Evolutionary conservation across 2,113 vertebrate genomes (phyloP).

Genomic region (Cyprinus carpio): DNA sequence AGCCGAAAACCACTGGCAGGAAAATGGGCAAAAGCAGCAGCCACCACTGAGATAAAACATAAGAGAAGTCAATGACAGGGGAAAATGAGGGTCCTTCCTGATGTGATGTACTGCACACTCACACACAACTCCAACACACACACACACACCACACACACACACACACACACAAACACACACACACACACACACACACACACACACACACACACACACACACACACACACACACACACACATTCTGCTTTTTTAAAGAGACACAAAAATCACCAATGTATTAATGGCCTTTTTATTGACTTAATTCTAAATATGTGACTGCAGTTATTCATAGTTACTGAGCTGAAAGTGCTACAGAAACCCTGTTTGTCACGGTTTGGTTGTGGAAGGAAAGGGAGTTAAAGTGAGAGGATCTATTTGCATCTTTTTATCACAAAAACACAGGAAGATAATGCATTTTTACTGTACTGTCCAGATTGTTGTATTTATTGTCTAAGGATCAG

Average conservation of each 20-base stretch:
- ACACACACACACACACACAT: background rate
- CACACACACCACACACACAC: background rate
- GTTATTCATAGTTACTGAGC: background rate
- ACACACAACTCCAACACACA: constrained; percentile 9
- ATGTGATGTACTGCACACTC: constrained; percentile 47
- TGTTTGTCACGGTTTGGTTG: background rate
- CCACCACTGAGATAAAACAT: constrained; percentile 66
- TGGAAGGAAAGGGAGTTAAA: background rate
- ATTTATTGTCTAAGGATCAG: too few species aligned
- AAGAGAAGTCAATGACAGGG: constrained; percentile 55
- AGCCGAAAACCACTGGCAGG: constrained; percentile 80
- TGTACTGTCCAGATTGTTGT: too few species aligned
- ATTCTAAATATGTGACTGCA: too few species aligned
- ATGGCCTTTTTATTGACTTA: too few species aligned
- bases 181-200: background rate
- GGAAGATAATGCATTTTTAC: background rate
- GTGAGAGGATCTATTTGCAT: background rate
- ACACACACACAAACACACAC: background rate
- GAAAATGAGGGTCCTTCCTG: constrained; percentile 53
- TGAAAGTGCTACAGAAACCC: background rate
- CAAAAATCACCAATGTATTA: too few species aligned
- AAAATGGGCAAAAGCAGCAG: constrained; percentile 76
- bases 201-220: background rate
- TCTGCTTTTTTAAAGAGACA: background rate
- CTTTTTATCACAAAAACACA: background rate